Evolutionary conservation across 1,140 invertebrate genomes (phyloP), one percentile per base, ranked within the genome.

Genomic region (Aplysia californica): DNA sequence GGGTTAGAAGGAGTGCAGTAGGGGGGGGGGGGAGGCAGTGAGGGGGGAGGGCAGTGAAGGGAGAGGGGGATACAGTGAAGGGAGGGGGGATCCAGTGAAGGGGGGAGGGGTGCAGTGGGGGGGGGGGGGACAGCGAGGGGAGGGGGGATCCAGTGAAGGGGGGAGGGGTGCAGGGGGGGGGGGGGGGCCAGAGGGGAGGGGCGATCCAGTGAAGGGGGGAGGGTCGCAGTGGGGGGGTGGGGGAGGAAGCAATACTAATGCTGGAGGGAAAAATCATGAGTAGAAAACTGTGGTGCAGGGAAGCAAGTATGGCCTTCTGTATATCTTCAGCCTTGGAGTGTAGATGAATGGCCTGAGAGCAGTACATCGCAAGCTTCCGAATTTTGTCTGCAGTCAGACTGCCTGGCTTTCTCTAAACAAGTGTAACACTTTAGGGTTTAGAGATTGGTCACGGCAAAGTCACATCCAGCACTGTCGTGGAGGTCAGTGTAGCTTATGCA

Each of bases 321-420:
- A 59, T 59, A 23, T 6, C 58, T 23, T 59, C 58, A 59, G 58
- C 58, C 31, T 21, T 59, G 6, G 6, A 23, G 58, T 59, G 21
- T 23, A 21, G 21, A 5, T 29, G 23, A 15, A 59, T 23, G 31
- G 58, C 58, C 23, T 29, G 6, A 21, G 21, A 59, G n/a, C 31
- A 59, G 31, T 59, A 59, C 6, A 15, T 59, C 21, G 21, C 31
- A 5, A 59, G 23, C 6, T 6, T 59, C 5, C 23, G 6, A 5
- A 59, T 59, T 59, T 59, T 59, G 21, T 59, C 58, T 59, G 58
- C 23, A 23, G 58, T 59, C 6, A 59, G 58, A 23, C 58, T 59
- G 58, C 58, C 58, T 23, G 58, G 58, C 23, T 59, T 59, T 59
- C 58, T 59, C 31, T 29, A 21, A 23, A 21, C 58, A 59, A 59